phyloP scores from a whole-genome alignment of 2,888 invertebrate genomes.

The Eremobia ochroleuca region DNA sequence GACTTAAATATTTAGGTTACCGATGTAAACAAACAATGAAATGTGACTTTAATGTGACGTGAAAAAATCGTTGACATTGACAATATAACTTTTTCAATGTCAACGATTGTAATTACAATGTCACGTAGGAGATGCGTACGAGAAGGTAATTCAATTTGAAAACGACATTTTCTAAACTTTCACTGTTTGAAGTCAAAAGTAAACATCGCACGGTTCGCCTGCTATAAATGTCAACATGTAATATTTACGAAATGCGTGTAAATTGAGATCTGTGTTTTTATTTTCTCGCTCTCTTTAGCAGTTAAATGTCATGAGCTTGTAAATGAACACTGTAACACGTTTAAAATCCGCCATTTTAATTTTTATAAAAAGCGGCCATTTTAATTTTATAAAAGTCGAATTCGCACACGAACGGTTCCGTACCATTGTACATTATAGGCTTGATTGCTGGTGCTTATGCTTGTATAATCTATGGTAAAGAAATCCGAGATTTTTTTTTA shows the following conservation, averaged over 20 bases:
- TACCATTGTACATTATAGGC: not conserved
- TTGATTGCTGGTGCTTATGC: not conserved
- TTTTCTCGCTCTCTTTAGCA: slow-evolving; percentile 14
- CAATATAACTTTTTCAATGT: not conserved
- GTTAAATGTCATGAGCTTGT: not conserved
- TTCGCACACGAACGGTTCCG: too few species aligned
- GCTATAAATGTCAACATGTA: slow-evolving; percentile 49
- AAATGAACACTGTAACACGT: not conserved
- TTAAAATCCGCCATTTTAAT: not conserved
- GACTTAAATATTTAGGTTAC: not conserved
- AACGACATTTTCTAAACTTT: slow-evolving; percentile 60
- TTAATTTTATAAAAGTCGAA: too few species aligned
- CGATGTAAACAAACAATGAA: not conserved
- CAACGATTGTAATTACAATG: not conserved
- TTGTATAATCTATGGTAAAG: not conserved
- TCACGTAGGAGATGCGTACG: slow-evolving; percentile 4
- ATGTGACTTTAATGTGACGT: not conserved
- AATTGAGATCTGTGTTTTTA: not conserved
- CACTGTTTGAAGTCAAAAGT: slow-evolving; percentile 53
- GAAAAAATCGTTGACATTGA: too few species aligned
- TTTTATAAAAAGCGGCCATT: too few species aligned
- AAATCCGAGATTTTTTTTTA: not conserved
- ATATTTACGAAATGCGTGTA: slow-evolving; percentile 44
- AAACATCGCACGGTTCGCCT: slow-evolving; percentile 37
- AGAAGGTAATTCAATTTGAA: slow-evolving; percentile 63